A percentile compares a stretch with the other conserved stretches of the same genome.
These are phyloP conservation scores for Neosilurus mollespiculum DNA, from an alignment of 2,797 vertebrate species.

Conservation along the genomic window DNA sequence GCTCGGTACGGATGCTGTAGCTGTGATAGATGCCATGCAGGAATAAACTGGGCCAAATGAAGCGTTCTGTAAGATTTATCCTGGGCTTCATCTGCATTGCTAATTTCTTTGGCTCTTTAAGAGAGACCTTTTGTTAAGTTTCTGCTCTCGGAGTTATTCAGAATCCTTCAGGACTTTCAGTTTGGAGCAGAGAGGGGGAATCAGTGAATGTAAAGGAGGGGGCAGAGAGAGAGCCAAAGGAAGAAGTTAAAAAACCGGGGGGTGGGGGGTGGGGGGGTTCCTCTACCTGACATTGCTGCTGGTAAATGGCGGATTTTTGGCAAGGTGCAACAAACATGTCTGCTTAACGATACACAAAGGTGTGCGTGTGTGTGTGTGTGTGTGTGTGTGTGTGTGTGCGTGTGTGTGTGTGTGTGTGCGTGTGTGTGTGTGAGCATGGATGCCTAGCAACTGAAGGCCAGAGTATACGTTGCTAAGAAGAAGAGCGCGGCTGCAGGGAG, in stretches of 20 bases:
- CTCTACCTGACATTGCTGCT: conserved; percentile 7
- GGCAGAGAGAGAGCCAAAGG: not conserved
- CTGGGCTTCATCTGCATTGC: conserved; percentile 42
- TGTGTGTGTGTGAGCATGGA: not conserved
- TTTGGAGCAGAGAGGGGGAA: not conserved
- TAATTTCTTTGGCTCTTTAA: conserved; percentile 30
- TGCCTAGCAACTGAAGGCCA: conserved; percentile 54
- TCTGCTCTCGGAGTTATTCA: conserved; percentile 14
- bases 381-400: not conserved
- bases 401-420: conserved; percentile 11
- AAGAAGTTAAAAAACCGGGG: not conserved
- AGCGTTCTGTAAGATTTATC: not conserved
- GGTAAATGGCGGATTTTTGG: conserved; percentile 28
- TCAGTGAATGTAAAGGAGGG: not conserved
- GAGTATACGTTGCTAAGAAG: conserved; percentile 45
- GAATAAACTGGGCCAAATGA: not conserved
- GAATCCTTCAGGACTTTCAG: conserved; percentile 12
- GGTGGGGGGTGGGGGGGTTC: not conserved
- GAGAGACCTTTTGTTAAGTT: conserved; percentile 28
- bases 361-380: conserved; percentile 17
- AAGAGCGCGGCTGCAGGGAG: conserved; percentile 26
- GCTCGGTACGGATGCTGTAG: not conserved
- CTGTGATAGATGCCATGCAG: not conserved
- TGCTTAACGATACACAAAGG: conserved; percentile 30
- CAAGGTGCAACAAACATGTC: conserved; percentile 22